Conservation (phyloP, 2,888 invertebrate genomes). For the Chironomus tentans region DNA sequence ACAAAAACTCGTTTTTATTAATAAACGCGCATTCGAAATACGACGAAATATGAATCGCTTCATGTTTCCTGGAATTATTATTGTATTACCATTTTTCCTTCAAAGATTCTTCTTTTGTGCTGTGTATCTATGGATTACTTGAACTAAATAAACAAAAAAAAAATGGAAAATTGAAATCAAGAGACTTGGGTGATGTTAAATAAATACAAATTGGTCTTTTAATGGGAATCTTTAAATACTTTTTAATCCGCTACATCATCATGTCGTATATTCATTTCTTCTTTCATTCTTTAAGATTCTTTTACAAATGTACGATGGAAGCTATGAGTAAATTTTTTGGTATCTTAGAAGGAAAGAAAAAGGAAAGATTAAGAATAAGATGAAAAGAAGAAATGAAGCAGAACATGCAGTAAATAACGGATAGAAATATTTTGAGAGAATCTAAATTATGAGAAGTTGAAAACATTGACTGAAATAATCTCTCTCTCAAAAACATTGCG, state of each 20-base stretch:
- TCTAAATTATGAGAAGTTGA: too few relatives aligned
- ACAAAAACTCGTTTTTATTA: not conserved
- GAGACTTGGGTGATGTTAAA: not conserved
- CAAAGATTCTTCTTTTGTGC: not conserved
- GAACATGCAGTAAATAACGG: not conserved
- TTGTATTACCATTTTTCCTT: not conserved
- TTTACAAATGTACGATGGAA: not conserved
- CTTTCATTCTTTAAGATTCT: not conserved
- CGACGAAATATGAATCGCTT: not conserved
- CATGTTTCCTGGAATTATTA: not conserved
- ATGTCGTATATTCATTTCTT: not conserved
- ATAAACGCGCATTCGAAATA: not conserved
- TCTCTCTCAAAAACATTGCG: not conserved
- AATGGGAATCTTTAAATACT: not conserved
- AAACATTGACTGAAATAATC: too few relatives aligned
- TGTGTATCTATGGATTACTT: not conserved
- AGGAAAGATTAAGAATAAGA: too few relatives aligned
- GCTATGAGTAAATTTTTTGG: not conserved
- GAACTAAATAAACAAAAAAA: not conserved
- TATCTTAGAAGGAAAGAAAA: too few relatives aligned
- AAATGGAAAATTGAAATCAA: not conserved
- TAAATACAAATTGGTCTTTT: conserved; percentile 8
- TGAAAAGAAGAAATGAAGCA: not conserved
- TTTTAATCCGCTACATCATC: conserved; percentile 5
- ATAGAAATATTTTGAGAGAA: too few relatives aligned